Percentiles rank a stretch among this genome's conserved stretches.
phyloP scores from a whole-genome alignment of 2,113 vertebrate genomes.

The Acanthisitta chloris region DNA sequence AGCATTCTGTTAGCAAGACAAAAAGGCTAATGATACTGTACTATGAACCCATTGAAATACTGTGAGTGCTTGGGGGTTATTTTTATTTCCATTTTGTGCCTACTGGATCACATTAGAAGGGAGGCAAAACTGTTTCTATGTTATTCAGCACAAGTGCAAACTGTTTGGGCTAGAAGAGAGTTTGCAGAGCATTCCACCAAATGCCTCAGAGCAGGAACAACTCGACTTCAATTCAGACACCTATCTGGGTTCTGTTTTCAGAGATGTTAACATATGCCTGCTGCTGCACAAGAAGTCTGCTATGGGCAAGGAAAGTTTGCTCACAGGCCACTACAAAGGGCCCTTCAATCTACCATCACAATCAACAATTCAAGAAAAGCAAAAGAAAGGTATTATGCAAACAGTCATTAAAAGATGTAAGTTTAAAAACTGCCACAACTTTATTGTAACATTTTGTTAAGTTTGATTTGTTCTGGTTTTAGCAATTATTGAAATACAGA shows the following conservation, averaged over 20 bases:
- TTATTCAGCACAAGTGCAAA: neutral
- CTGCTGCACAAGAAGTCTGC: neutral
- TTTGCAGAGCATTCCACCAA: neutral
- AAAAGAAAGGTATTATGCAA: neutral
- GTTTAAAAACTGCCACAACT: neutral
- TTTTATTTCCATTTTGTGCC: neutral
- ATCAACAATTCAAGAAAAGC: neutral
- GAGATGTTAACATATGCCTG: neutral
- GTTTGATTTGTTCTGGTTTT: neutral
- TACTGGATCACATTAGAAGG: neutral
- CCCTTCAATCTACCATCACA: neutral
- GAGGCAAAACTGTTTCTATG: neutral
- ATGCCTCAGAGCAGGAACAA: neutral
- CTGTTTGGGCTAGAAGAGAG: neutral
- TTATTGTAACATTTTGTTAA: neutral
- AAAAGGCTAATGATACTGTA: neutral
- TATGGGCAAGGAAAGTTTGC: neutral
- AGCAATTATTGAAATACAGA: neutral
- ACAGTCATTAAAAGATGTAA: neutral
- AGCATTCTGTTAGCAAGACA: neutral
- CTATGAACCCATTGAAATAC: neutral
- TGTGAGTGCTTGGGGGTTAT: accelerated
- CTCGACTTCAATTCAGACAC: neutral
- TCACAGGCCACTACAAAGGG: neutral
- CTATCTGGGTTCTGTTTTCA: neutral